phyloP scores from a whole-genome alignment of 1,140 invertebrate genomes.

The Zeugodacus cucurbitae region DNA sequence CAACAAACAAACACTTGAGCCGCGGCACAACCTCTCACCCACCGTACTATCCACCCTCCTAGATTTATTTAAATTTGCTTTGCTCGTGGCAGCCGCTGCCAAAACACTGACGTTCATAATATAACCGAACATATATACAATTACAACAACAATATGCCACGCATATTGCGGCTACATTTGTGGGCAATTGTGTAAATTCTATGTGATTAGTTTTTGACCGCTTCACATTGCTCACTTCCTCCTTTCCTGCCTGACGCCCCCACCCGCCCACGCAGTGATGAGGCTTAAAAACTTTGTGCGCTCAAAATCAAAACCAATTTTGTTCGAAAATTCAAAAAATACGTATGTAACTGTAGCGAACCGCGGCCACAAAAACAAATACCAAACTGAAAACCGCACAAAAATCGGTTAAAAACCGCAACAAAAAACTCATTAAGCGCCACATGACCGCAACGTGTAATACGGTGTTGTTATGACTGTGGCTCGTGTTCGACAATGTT shows the following conservation, averaged over 20 bases:
- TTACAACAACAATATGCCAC: neutral
- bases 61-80: neutral
- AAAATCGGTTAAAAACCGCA: conserved; percentile 29
- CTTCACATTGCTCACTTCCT: neutral
- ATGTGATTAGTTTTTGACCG: conserved; percentile 9
- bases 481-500: neutral
- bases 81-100: neutral
- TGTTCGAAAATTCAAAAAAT: neutral
- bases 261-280: too few relatives aligned
- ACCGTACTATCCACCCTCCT: neutral
- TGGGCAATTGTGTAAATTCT: conserved; percentile 2
- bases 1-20: neutral
- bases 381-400: neutral
- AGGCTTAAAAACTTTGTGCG: neutral
- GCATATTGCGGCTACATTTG: neutral
- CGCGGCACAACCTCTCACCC: too few relatives aligned
- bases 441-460: conserved; percentile 26
- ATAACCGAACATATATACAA: too few relatives aligned
- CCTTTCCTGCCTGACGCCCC: too few relatives aligned
- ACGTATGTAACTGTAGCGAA: neutral
- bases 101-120: neutral
- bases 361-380: neutral
- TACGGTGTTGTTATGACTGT: neutral
- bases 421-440: conserved; percentile 30
- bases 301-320: conserved; percentile 24